phyloP scores from a whole-genome alignment of 2,888 invertebrate genomes.

The Odontothrips loti region DNA sequence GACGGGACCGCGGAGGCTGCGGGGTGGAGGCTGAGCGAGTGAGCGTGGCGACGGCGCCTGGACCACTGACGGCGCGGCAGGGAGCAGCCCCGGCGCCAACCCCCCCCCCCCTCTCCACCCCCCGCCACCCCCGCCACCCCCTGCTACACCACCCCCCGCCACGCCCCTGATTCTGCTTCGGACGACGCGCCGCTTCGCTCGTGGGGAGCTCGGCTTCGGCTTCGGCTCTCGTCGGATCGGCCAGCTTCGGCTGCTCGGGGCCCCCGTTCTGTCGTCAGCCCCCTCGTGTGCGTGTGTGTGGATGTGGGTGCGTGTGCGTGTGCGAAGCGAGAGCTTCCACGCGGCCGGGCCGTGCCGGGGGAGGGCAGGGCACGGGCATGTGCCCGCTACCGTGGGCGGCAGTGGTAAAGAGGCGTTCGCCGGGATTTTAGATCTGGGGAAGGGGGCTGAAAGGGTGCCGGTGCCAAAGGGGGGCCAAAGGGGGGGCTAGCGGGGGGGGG shows the following conservation, averaged over 20 bases:
- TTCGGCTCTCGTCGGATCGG: neutral
- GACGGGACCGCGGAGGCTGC: neutral
- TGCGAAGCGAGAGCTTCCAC: no score
- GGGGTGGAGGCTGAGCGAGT: neutral
- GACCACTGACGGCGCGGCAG: constrained; percentile 14
- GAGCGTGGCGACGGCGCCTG: constrained; percentile 18
- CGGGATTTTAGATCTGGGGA: no score
- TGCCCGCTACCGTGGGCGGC: no score
- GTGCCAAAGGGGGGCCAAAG: neutral
- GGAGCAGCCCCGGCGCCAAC: neutral
- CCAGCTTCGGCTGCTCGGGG: neutral
- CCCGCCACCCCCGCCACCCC: neutral
- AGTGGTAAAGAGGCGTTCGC: no score
- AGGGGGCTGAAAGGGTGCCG: no score
- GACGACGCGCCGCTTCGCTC: no score
- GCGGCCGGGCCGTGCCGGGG: no score
- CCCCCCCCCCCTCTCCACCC: neutral
- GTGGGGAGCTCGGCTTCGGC: neutral
- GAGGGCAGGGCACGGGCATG: no score
- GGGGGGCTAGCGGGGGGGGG: neutral
- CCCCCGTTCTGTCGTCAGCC: neutral
- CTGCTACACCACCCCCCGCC: neutral
- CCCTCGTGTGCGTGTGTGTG: neutral
- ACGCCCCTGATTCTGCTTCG: neutral
- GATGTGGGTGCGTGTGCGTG: neutral